A percentile compares a stretch with the other conserved stretches of the same genome.
These are phyloP conservation scores for Oncorhynchus clarkii DNA, from an alignment of 2,113 vertebrate species.

Conservation along the genomic window DNA sequence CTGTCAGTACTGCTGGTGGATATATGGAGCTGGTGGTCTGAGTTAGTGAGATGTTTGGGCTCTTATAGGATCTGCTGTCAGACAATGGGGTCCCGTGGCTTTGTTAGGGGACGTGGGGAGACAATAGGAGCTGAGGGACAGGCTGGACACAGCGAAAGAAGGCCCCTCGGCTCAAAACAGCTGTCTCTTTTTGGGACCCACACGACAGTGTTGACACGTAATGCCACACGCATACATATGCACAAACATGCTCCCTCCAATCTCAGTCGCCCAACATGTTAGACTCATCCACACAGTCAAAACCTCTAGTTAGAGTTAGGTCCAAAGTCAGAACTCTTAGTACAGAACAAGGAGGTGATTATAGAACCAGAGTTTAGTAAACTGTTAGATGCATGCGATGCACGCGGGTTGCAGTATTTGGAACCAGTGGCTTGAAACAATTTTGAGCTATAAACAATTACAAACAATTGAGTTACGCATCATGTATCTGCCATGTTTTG, in stretches of 20 bases:
- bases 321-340: too few species aligned
- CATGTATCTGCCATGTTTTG: too few species aligned
- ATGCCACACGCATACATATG: background rate
- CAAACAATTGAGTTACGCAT: too few species aligned
- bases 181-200: background rate
- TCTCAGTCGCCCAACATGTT: background rate
- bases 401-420: too few species aligned
- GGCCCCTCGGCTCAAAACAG: background rate
- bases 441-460: too few species aligned
- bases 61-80: conserved; percentile 1
- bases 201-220: background rate
- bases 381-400: too few species aligned
- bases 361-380: too few species aligned
- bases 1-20: background rate
- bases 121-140: background rate
- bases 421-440: too few species aligned
- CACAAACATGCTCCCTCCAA: background rate
- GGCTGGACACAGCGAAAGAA: background rate
- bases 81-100: background rate
- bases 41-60: background rate
- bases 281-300: background rate
- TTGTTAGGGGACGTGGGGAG: background rate
- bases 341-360: too few species aligned
- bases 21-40: background rate
- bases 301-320: too few species aligned